Base-by-base conservation (phyloP, 2,113 vertebrate genomes). In the Gracilinanus agilis region DNA sequence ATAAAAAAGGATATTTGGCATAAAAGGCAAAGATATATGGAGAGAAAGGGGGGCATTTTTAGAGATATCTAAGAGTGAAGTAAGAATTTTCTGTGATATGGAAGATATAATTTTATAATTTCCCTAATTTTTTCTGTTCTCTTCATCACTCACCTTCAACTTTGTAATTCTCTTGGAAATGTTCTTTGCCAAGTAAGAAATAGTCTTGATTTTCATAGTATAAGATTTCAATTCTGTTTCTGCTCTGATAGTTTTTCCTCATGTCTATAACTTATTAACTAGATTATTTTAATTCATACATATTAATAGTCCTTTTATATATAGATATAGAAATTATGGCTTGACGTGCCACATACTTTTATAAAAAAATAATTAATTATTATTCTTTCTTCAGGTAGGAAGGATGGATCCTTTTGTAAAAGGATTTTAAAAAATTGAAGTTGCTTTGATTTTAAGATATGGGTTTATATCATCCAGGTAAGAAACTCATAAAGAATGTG, bases 321-420 rank as follows among this genome's bases (percentile, higher is more conserved):
- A 96, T 13, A 96, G 95, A 91, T 97, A 56, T 54, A 97, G 93
- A 97, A 98, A 98, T 98, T 97, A 92, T 93, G 96, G 91, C 49
- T 98, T 98, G 97, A 97, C 94, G 98, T 53, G 95, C 92, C 92
- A 96, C 54, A 95, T 96, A 91, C 27, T 98, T 98, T 98, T 98
- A 97, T 97, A 96, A 98, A 98, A 98, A 97, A 98, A 98, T 98
- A 98, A 98, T 98, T 97, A 83, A 89, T 53, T 97, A 95, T 97
- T 98, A 97, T 97, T 98, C 92, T 90, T 97, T 34, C 91, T 96
- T 34, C 93, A 98, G 93, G 91, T 97, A 61, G 55, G 95, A 96
- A 97, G 92, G n/a, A 97, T 93, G 44, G 9, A 0, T 97, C 91
- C 53, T 90, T 96, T 11, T 88, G 24, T 92, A 21, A 40, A 88